Evolutionary conservation across 1,140 invertebrate species (phyloP).

Genomic region (Nephotettix cincticeps): DNA sequence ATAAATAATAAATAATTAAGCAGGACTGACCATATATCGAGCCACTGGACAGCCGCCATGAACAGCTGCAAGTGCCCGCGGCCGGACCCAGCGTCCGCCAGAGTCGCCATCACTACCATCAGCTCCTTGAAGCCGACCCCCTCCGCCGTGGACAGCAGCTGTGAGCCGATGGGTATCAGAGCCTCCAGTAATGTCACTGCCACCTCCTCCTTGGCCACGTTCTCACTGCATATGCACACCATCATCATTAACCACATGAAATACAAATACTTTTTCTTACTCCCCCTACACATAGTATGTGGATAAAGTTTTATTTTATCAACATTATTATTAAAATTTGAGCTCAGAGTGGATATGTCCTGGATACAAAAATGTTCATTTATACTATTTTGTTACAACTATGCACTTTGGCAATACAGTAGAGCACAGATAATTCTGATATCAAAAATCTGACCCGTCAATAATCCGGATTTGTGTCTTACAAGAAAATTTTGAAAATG

Average conservation of each 20-base stretch:
- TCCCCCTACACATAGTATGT: no score
- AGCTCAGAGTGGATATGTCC: no score
- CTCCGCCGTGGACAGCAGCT: conserved; percentile 65
- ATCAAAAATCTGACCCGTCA: no score
- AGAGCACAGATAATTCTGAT: no score
- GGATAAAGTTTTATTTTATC: no score
- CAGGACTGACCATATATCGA: conserved; percentile 64
- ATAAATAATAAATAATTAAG: no score
- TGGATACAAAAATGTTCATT: no score
- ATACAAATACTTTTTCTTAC: not conserved
- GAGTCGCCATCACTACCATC: conserved; percentile 76
- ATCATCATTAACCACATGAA: not conserved
- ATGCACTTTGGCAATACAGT: no score
- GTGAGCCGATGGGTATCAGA: conserved; percentile 71
- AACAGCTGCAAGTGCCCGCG: conserved; percentile 78
- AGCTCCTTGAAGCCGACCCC: conserved; percentile 76
- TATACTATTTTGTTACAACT: no score
- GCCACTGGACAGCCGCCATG: conserved; percentile 75
- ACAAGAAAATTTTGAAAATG: no score
- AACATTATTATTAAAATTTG: no score
- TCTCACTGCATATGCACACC: conserved; percentile 45
- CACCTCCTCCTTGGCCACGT: conserved; percentile 52
- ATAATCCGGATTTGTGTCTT: no score
- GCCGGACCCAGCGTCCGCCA: conserved; percentile 78
- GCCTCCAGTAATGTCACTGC: conserved; percentile 71